Percentiles rank a stretch among this genome's conserved stretches.
phyloP scores from a whole-genome alignment of 2,113 vertebrate genomes.

The Mustela lutreola region DNA sequence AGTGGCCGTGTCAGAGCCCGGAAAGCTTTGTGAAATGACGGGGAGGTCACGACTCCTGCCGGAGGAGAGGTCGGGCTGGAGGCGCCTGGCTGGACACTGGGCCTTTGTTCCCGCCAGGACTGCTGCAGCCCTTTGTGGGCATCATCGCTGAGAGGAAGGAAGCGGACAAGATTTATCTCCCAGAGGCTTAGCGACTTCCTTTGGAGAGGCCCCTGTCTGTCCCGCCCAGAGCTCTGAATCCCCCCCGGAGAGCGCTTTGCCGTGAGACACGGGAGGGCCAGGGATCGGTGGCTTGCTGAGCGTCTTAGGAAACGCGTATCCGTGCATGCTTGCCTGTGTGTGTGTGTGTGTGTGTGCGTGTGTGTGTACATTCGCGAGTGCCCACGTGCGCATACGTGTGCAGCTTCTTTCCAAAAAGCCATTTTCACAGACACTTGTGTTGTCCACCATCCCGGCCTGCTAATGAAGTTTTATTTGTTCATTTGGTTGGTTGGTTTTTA shows the following conservation, averaged over 20 bases:
- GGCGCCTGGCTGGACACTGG: not conserved
- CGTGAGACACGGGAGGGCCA: not conserved
- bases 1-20: not conserved
- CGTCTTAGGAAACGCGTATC: accelerated
- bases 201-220: not conserved
- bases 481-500: not conserved
- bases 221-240: not conserved
- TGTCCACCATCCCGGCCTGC: not conserved
- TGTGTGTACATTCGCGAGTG: no score
- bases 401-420: not conserved
- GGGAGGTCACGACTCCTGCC: slow-evolving; percentile 67
- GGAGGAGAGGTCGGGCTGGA: slow-evolving; percentile 50
- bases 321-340: no score
- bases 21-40: slow-evolving; percentile 56
- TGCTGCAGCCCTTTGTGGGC: not conserved
- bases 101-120: not conserved
- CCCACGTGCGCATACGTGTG: not conserved
- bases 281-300: not conserved
- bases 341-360: no score
- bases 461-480: not conserved
- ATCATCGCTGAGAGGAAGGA: slow-evolving; percentile 55
- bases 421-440: accelerated
- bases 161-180: not conserved
- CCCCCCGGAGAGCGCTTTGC: not conserved
- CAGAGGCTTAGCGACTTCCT: not conserved